A percentile compares a stretch with the other conserved stretches of the same genome.
Conservation (phyloP, 2,797 vertebrate genomes). For the Buceros bicornis region DNA sequence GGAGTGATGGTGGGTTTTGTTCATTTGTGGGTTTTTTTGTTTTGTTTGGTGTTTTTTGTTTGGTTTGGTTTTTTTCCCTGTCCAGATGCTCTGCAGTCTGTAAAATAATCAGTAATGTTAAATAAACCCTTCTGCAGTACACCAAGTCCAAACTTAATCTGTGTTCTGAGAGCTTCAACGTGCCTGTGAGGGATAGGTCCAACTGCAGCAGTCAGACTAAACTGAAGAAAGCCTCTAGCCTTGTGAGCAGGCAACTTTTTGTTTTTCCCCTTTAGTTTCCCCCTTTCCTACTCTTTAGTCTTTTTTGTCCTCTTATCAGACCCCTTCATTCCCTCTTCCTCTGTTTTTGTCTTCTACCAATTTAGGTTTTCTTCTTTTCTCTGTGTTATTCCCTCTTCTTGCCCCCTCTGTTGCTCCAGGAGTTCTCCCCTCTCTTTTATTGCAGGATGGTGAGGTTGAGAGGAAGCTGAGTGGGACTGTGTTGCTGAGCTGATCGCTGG, state of each 20-base stretch:
- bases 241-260: accelerated
- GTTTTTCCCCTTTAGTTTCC: neutral
- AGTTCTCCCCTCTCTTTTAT: neutral
- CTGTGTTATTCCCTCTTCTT: neutral
- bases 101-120: neutral
- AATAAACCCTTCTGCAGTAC: neutral
- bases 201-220: neutral
- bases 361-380: neutral
- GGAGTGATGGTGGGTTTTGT: too few relatives aligned
- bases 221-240: neutral
- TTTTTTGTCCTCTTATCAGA: neutral
- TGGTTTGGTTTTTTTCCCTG: neutral
- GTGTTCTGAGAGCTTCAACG: neutral
- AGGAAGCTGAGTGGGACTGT: neutral
- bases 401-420: neutral
- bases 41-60: neutral
- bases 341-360: neutral
- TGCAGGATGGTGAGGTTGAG: neutral
- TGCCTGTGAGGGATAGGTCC: neutral
- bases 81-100: neutral
- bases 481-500: neutral
- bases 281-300: neutral
- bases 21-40: too few relatives aligned
- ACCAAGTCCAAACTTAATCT: neutral
- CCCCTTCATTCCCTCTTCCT: neutral